Conservation (phyloP, 2,113 vertebrate species). For the Camelus dromedarius region DNA sequence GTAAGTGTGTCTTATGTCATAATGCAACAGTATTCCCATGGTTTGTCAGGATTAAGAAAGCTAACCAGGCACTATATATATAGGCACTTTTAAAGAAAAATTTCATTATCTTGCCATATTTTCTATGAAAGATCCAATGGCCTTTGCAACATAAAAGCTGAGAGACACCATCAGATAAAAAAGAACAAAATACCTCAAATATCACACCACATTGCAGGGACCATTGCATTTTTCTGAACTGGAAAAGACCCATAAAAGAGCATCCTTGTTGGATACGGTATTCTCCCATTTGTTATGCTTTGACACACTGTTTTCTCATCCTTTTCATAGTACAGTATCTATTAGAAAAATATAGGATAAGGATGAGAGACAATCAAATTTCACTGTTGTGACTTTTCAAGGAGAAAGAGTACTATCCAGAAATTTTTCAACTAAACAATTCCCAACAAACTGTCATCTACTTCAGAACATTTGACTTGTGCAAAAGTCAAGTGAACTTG, state of each 20-base stretch:
- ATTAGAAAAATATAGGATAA: neutral
- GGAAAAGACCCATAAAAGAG: neutral
- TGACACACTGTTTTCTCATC: neutral
- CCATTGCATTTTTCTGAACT: neutral
- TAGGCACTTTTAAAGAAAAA: neutral
- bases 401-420: neutral
- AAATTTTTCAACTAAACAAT: neutral
- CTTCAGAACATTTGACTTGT: neutral
- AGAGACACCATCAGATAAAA: neutral
- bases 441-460: neutral
- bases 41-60: neutral
- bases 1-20: neutral
- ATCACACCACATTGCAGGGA: neutral
- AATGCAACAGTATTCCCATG: accelerated
- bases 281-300: neutral
- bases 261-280: neutral
- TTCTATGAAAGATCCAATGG: neutral
- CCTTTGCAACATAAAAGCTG: neutral
- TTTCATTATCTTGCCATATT: neutral
- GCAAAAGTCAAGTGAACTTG: neutral
- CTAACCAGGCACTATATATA: neutral
- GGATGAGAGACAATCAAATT: neutral
- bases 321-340: neutral
- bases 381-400: neutral
- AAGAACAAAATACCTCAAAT: neutral